These are phyloP conservation scores for Chloromyia formosa DNA, from an alignment of 2,888 invertebrate species.

Conservation along the genomic window DNA sequence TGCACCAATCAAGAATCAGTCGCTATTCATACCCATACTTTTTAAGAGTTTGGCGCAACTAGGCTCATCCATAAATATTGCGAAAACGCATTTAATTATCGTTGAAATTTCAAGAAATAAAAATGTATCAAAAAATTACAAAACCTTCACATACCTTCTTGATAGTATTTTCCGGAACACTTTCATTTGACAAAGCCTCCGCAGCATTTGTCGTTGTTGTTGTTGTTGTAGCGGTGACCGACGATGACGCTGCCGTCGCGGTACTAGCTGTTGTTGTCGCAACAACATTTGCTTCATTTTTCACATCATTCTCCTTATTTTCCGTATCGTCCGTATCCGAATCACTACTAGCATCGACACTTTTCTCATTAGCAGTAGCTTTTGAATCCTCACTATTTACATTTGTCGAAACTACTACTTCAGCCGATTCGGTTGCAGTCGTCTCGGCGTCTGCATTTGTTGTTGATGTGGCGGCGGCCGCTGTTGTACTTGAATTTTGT, in stretches of 20 bases:
- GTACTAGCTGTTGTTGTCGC: neutral
- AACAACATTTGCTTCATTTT: neutral
- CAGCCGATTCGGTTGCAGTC: slow-evolving; percentile 15
- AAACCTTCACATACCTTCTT: slow-evolving; percentile 36
- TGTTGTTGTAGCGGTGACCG: neutral
- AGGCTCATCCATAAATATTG: too few relatives aligned
- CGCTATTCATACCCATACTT: too few relatives aligned
- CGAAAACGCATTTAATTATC: too few relatives aligned
- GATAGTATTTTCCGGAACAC: slow-evolving; percentile 24
- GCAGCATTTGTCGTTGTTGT: neutral
- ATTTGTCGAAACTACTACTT: slow-evolving; percentile 37
- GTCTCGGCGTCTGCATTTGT: slow-evolving; percentile 30
- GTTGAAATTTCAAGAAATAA: too few relatives aligned
- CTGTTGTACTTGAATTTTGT: neutral
- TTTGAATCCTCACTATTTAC: slow-evolving; percentile 47
- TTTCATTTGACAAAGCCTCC: neutral
- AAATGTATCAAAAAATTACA: too few relatives aligned
- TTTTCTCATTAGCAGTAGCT: slow-evolving; percentile 40
- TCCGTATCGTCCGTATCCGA: slow-evolving; percentile 31
- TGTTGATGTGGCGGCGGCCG: neutral
- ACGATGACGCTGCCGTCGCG: neutral
- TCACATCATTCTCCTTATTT: slow-evolving; percentile 25
- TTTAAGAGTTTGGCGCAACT: too few relatives aligned
- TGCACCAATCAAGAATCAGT: too few relatives aligned
- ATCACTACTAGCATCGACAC: slow-evolving; percentile 29